These are phyloP conservation scores for Enteromius fasciolatus DNA, from an alignment of 2,797 vertebrate species.

Conservation along the genomic window DNA sequence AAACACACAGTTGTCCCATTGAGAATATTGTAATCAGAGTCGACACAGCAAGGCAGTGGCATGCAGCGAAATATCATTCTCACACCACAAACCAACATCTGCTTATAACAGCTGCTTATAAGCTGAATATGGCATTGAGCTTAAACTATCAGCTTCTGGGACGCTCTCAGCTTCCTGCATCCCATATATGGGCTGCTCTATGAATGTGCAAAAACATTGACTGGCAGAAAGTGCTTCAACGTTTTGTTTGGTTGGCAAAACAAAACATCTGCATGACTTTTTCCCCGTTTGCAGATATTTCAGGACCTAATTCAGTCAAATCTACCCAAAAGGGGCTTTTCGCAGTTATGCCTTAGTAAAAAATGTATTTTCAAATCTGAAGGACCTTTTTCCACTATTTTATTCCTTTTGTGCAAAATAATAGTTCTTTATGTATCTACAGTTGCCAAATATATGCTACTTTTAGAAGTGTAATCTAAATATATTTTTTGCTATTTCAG, in stretches of 20 bases:
- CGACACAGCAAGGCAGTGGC: neutral
- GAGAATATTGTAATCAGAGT: conserved; percentile 13
- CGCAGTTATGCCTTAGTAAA: neutral
- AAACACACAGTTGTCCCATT: conserved; percentile 4
- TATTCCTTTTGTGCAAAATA: neutral
- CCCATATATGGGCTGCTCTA: neutral
- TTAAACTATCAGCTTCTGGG: neutral
- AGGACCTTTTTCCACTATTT: neutral
- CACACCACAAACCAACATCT: conserved; percentile 7
- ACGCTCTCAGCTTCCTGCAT: neutral
- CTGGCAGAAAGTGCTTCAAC: neutral
- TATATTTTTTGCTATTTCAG: neutral
- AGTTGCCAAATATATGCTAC: neutral
- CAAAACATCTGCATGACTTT: neutral
- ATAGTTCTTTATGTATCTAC: neutral
- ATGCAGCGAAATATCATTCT: conserved; percentile 8
- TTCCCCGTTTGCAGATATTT: neutral
- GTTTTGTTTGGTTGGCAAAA: neutral
- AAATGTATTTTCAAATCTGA: neutral
- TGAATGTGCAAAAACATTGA: neutral
- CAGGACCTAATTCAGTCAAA: neutral
- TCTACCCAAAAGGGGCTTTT: neutral
- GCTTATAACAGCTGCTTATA: conserved; percentile 15
- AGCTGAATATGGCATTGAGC: neutral
- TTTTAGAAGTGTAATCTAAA: neutral